Evolutionary conservation across 2,113 vertebrate genomes (phyloP).

Genomic region (Zosterops lateralis): DNA sequence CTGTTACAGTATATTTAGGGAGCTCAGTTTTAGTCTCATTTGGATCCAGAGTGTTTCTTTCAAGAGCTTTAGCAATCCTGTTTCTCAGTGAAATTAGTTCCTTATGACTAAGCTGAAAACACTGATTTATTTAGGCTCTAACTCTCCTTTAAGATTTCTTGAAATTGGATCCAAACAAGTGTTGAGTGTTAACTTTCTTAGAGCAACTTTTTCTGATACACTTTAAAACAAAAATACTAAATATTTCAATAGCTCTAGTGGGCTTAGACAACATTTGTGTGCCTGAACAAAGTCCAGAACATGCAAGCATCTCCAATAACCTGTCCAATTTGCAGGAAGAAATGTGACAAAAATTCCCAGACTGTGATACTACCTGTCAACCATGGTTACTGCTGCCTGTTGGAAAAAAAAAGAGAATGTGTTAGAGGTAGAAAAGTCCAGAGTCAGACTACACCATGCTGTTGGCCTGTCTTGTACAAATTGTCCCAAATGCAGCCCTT

Average conservation of each 20-base stretch:
- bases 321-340: background rate
- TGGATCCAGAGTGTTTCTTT: conserved; percentile 2
- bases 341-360: background rate
- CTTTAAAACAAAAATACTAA: background rate
- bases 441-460: background rate
- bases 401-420: conserved; percentile 20
- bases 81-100: conserved; percentile 22
- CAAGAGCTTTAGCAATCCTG: background rate
- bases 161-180: background rate
- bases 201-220: background rate
- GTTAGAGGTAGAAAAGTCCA: conserved; percentile 9
- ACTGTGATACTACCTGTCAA: conserved; percentile 82
- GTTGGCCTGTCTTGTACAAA: background rate
- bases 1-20: background rate
- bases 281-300: background rate
- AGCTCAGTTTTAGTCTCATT: conserved; percentile 7
- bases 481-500: background rate
- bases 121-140: conserved; percentile 14
- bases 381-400: conserved; percentile 82
- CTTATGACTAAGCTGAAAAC: conserved; percentile 19
- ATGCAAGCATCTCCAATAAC: background rate
- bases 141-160: background rate
- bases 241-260: background rate
- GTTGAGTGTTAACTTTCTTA: background rate
- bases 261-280: background rate